phyloP scores from a whole-genome alignment of 2,113 vertebrate genomes.

The Paralichthys olivaceus region DNA sequence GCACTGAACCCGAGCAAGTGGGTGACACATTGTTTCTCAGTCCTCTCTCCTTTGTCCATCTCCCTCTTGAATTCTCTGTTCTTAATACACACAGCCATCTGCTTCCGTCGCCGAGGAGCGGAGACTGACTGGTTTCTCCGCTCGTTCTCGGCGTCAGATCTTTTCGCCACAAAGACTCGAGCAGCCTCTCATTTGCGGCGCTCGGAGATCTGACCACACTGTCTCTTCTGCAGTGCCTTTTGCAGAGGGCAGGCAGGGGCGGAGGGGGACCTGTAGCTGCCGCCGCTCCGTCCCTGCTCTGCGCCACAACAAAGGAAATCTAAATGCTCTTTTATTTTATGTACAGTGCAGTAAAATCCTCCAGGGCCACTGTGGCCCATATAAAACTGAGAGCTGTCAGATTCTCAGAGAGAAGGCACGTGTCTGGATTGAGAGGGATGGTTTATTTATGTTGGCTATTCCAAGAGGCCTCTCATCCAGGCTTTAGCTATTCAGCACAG shows the following conservation, averaged over 20 bases:
- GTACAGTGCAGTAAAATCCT: conserved; percentile 71
- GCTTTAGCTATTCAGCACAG: conserved; percentile 28
- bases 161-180: background rate
- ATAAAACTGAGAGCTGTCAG: conserved; percentile 73
- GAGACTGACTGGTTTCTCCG: background rate
- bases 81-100: background rate
- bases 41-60: background rate
- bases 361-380: conserved; percentile 67
- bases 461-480: conserved; percentile 48
- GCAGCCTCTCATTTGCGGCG: background rate
- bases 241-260: conserved; percentile 38
- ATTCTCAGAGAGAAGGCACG: conserved; percentile 43
- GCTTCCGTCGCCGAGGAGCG: background rate
- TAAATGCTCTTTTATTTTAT: conserved; percentile 78
- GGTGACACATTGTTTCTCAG: no score
- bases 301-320: conserved; percentile 74
- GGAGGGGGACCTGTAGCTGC: conserved; percentile 59
- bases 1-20: background rate
- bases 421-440: conserved; percentile 58
- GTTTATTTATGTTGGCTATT: conserved; percentile 65
- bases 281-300: conserved; percentile 47
- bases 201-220: conserved; percentile 40
- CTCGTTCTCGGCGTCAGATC: conserved; percentile 22
- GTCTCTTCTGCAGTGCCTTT: conserved; percentile 5
- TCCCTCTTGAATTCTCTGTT: background rate